Evolutionary conservation across 2,888 invertebrate genomes (phyloP).

Genomic region (Drosophila monieri): DNA sequence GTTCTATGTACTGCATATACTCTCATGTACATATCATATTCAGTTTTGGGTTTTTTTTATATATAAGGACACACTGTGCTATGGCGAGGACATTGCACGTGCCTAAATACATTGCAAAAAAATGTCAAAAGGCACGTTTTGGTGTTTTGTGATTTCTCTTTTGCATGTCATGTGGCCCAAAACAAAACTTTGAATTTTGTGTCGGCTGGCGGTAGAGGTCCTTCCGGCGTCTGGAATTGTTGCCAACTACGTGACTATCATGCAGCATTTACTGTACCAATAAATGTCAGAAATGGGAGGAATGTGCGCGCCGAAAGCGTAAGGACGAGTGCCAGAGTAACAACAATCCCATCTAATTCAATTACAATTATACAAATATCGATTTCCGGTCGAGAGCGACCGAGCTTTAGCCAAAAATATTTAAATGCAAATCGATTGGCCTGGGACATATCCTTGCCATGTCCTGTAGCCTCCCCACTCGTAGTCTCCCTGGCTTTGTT

Average conservation of each 20-base stretch:
- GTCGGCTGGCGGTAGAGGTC: slow-evolving; percentile 12
- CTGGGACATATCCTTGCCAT: not conserved
- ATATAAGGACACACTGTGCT: not conserved
- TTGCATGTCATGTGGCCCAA: slow-evolving; percentile 70
- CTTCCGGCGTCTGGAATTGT: slow-evolving; percentile 31
- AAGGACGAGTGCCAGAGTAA: slow-evolving; percentile 53
- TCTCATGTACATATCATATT: not conserved
- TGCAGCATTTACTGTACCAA: slow-evolving; percentile 62
- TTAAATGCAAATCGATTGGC: slow-evolving; percentile 39
- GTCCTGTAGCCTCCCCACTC: not conserved
- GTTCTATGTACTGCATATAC: not conserved
- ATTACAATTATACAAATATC: slow-evolving; percentile 46
- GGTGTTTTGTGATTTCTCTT: slow-evolving; percentile 76
- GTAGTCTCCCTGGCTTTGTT: slow-evolving; percentile 57
- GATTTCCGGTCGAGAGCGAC: not conserved
- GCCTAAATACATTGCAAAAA: slow-evolving; percentile 42
- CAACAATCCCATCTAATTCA: slow-evolving; percentile 44
- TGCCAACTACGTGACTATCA: slow-evolving; percentile 72
- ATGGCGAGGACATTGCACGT: slow-evolving; percentile 32
- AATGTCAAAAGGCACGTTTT: slow-evolving; percentile 77
- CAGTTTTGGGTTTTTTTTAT: not conserved
- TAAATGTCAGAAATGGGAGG: slow-evolving; percentile 54
- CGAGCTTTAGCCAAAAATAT: slow-evolving; percentile 24
- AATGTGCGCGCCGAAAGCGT: slow-evolving; percentile 51
- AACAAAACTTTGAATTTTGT: slow-evolving; percentile 63